Evolutionary conservation across 2,888 invertebrate genomes (phyloP).

Genomic region (Nasonovia ribisnigri): DNA sequence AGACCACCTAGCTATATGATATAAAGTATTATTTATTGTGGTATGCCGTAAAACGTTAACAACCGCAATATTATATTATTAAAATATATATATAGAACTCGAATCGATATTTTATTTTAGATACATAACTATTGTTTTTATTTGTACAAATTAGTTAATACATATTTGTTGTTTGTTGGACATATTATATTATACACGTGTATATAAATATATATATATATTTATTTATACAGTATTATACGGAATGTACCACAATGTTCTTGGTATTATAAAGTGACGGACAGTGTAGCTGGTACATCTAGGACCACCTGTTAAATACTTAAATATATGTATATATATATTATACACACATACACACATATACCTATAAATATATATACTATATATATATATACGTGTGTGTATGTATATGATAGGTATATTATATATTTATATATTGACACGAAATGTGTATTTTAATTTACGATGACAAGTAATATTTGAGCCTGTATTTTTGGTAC

Average conservation of each 20-base stretch:
- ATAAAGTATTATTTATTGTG: neutral
- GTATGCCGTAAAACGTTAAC: neutral
- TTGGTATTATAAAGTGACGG: neutral
- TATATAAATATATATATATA: slow-evolving; percentile 15
- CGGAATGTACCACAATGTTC: neutral
- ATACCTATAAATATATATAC: neutral
- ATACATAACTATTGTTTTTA: slow-evolving; percentile 28
- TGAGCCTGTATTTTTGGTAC: slow-evolving; percentile 48
- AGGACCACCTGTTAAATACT: slow-evolving; percentile 10
- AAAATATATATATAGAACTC: slow-evolving; percentile 13
- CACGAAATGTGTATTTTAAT: slow-evolving; percentile 29
- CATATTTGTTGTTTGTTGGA: slow-evolving; percentile 48
- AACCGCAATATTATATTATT: neutral
- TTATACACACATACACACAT: neutral
- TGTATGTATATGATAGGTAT: neutral
- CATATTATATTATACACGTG: slow-evolving; percentile 23
- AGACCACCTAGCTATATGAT: slow-evolving; percentile 24
- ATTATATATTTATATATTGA: slow-evolving; percentile 41
- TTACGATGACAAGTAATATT: slow-evolving; percentile 15
- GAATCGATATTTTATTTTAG: slow-evolving; percentile 29
- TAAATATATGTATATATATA: slow-evolving; percentile 1
- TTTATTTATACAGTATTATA: neutral
- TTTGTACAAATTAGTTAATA: slow-evolving; percentile 50
- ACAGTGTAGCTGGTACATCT: neutral
- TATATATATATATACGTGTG: neutral